These are phyloP conservation scores for Leucopsar rothschildi DNA, from an alignment of 2,113 vertebrate genomes.

Conservation along the genomic window DNA sequence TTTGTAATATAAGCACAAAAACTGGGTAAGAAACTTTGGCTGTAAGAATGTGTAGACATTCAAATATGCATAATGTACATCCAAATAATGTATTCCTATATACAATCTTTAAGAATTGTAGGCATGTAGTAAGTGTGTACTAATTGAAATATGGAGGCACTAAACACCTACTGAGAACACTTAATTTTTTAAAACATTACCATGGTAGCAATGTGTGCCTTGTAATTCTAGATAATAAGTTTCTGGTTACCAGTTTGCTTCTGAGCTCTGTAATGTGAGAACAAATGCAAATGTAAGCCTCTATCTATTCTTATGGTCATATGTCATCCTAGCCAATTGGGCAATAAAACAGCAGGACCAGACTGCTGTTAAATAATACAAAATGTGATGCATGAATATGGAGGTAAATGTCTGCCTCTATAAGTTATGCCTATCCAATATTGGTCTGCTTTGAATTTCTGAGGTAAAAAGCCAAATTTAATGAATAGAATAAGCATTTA, in stretches of 20 bases:
- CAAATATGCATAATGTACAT: not conserved
- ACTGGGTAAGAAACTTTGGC: not conserved
- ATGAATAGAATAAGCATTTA: not conserved
- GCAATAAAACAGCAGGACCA: conserved; percentile 56
- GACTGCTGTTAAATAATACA: conserved; percentile 57
- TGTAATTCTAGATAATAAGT: conserved; percentile 57
- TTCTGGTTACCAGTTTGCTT: conserved; percentile 56
- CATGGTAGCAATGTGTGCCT: not conserved
- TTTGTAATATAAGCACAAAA: not conserved
- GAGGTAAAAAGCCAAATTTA: not conserved
- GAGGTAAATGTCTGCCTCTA: not conserved
- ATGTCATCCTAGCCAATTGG: conserved; percentile 39
- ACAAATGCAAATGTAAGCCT: conserved; percentile 33
- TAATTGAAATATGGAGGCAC: conserved; percentile 58
- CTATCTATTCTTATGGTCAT: conserved; percentile 25
- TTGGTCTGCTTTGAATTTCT: conserved; percentile 9
- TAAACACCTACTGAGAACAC: conserved; percentile 37
- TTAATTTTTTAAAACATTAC: conserved; percentile 58
- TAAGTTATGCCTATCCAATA: not conserved
- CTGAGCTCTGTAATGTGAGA: not conserved
- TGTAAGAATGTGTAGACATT: not conserved
- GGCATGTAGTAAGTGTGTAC: not conserved
- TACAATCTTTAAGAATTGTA: not conserved
- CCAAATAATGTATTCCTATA: not conserved
- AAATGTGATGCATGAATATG: not conserved